Evolutionary conservation across 2,888 invertebrate genomes (phyloP).

Genomic region (Hirtodrosophila cameraria): DNA sequence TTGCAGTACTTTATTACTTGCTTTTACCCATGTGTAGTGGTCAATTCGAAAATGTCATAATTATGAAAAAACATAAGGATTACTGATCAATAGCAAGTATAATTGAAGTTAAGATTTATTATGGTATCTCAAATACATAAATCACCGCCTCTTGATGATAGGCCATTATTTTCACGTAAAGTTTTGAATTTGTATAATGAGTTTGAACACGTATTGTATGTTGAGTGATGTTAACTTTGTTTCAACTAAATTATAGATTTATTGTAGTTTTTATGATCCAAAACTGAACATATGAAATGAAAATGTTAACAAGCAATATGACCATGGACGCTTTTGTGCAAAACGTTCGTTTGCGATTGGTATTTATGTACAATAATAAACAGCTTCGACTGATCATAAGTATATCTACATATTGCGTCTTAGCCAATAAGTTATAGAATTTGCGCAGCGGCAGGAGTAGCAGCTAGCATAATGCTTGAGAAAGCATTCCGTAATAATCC

Average conservation of each 20-base stretch:
- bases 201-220: not conserved
- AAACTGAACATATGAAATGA: not conserved
- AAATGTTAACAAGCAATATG: too few relatives aligned
- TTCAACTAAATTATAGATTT: slow-evolving; percentile 10
- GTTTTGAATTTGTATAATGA: not conserved
- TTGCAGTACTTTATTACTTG: too few relatives aligned
- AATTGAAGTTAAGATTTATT: too few relatives aligned
- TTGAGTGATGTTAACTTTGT: not conserved
- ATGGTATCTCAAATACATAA: too few relatives aligned
- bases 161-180: too few relatives aligned
- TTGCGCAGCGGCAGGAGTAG: not conserved
- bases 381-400: slow-evolving; percentile 5
- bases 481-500: not conserved
- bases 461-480: slow-evolving; percentile 8
- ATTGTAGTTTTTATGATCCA: not conserved
- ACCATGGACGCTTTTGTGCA: not conserved
- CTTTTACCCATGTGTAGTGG: too few relatives aligned
- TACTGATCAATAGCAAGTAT: too few relatives aligned
- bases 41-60: too few relatives aligned
- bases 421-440: slow-evolving; percentile 26
- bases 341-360: not conserved
- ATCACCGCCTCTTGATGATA: too few relatives aligned
- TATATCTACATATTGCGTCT: slow-evolving; percentile 22
- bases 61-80: too few relatives aligned
- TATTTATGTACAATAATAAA: slow-evolving; percentile 8